phyloP scores from a whole-genome alignment of 2,888 invertebrate genomes.

The Campopleginae sp. region DNA sequence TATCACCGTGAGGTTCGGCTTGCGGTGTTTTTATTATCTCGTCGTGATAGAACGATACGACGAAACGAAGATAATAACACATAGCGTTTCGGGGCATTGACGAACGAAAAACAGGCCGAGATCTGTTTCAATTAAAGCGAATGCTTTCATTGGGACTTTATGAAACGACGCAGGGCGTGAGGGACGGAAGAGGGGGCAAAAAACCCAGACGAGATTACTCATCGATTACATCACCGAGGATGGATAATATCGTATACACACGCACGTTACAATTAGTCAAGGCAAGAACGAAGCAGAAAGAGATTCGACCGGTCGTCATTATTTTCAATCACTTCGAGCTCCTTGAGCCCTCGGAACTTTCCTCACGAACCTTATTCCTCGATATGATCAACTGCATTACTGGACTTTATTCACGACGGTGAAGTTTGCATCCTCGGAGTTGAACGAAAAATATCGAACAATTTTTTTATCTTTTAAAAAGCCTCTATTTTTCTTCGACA shows the following conservation, averaged over 20 bases:
- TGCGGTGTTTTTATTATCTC: not conserved
- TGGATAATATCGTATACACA: conserved; percentile 5
- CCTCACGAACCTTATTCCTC: not conserved
- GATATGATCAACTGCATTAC: not conserved
- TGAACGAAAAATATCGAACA: too few relatives aligned
- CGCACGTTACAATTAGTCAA: not conserved
- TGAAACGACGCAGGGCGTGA: not conserved
- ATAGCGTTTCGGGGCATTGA: not conserved
- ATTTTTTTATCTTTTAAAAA: too few relatives aligned
- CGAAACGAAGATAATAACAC: not conserved
- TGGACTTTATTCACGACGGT: not conserved
- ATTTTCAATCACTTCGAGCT: conserved; percentile 18
- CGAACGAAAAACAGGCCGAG: not conserved
- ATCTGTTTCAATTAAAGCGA: conserved; percentile 36
- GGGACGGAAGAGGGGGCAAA: conserved; percentile 12
- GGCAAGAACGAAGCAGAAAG: conserved; percentile 4
- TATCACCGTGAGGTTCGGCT: not conserved
- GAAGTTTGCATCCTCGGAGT: too few relatives aligned
- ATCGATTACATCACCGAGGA: conserved; percentile 56
- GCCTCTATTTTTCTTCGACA: too few relatives aligned
- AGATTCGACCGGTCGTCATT: conserved; percentile 27
- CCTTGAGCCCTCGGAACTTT: not conserved
- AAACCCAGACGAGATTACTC: conserved; percentile 47
- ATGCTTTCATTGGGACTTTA: conserved; percentile 40
- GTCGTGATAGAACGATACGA: conserved; percentile 4